Base-by-base conservation (phyloP, 1,140 invertebrate species). In the Drosophila mauritiana region DNA sequence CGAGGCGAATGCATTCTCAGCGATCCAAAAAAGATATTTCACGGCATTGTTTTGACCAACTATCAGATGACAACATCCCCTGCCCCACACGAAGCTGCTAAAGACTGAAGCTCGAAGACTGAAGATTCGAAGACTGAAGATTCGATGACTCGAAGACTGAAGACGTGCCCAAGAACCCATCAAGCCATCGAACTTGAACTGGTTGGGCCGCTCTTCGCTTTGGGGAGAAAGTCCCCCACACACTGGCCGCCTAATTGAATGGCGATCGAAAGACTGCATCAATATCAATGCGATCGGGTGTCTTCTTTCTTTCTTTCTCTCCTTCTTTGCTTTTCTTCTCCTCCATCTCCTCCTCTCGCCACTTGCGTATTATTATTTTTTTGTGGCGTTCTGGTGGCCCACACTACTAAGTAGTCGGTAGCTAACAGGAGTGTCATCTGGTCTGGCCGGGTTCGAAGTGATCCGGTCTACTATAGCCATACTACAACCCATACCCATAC, bases 231-330 rank as follows among this genome's bases (percentile, higher is more conserved):
- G 79, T 76, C 73, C 72, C 73, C 72, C 73, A 73, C 72, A 76
- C 73, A 45, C 20, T 15, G 51, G 45, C 36, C n/a, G 34, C 12
- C 36, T 68, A 68, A 68, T 68, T 65, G 46, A 68, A 62, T 61
- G 64, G 58, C 43, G 37, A 62, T 70, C 68, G 37, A 42, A 13
- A 51, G 27, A 34, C 48, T 34, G 27, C 48, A 31, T 51, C 48
- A 22, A 46, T 46, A 46, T 25, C 45, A 51, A 63, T 59, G 69
- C 70, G 70, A 77, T 80, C 68, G 65, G 76, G 81, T 83, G 80
- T 70, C 73, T 22, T 58, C 45, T 61, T 37, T 58, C n/a, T 51
- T 22, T 42, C 43, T 34, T 25, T 45, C 15, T 45, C 25, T 13
- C 15, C 15, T 7, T 36, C 10, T 57, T 22, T 15, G 17, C n/a